Evolutionary conservation across 92 coral and sea anemone species (phyloP).

Genomic region (Zoanthus gigantus): DNA sequence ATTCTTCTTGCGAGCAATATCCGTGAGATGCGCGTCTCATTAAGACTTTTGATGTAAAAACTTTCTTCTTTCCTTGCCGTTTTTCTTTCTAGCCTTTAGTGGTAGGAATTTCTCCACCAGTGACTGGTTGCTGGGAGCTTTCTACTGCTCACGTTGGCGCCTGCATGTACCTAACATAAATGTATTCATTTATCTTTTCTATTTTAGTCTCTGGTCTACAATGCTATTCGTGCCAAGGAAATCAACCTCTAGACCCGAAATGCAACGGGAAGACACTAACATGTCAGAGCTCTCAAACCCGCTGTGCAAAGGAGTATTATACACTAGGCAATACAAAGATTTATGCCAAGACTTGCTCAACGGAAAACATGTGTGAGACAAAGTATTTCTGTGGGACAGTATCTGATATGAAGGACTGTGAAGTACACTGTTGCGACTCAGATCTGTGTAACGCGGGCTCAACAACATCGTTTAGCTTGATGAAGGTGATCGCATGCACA

Average conservation of each 20-base stretch:
- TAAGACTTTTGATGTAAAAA: no score
- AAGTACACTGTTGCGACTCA: constrained; percentile 30
- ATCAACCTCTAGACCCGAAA: constrained; percentile 4
- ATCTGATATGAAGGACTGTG: constrained; percentile 7
- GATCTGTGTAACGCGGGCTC: constrained; percentile 22
- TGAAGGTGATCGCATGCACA: not conserved
- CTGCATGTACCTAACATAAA: not conserved
- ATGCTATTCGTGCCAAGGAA: constrained; percentile 25
- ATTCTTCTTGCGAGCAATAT: no score
- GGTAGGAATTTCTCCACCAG: no score
- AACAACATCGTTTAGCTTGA: not conserved
- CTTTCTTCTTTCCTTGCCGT: no score
- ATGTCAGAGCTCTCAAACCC: constrained; percentile 1
- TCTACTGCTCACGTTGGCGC: no score
- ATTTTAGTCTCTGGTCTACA: not conserved
- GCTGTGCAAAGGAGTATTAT: constrained; percentile 21
- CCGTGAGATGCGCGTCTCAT: no score
- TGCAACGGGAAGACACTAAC: constrained; percentile 1
- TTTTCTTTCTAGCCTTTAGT: no score
- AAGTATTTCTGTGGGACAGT: constrained; percentile 23
- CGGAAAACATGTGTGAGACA: constrained; percentile 1
- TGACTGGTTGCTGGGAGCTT: no score
- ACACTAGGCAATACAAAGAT: not conserved
- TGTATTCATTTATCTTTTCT: not conserved
- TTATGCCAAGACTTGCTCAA: constrained; percentile 1